Percentiles rank a stretch among this genome's conserved stretches.
phyloP scores from a whole-genome alignment of 2,888 invertebrate genomes.

The Spicauda simplicius region DNA sequence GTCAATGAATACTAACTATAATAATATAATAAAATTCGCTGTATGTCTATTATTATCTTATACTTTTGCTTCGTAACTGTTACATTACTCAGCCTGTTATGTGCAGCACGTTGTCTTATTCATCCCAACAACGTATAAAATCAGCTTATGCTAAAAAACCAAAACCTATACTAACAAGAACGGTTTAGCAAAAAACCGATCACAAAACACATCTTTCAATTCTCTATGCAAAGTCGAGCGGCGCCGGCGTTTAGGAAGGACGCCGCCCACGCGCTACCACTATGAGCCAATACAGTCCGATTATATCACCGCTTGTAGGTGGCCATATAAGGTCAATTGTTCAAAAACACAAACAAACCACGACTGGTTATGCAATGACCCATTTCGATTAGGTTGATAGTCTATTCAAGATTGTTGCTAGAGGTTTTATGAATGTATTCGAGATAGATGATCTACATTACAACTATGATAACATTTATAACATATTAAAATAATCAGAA shows the following conservation, averaged over 20 bases:
- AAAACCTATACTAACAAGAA: background rate
- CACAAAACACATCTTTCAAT: conserved; percentile 29
- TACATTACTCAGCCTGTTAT: too few relatives aligned
- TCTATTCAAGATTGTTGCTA: conserved; percentile 26
- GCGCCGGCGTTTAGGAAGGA: conserved; percentile 67
- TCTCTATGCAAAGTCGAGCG: conserved; percentile 52
- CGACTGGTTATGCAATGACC: conserved; percentile 46
- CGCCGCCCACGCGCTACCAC: conserved; percentile 70
- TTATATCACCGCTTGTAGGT: conserved; percentile 82
- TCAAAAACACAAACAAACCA: conserved; percentile 57
- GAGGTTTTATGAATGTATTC: conserved; percentile 21
- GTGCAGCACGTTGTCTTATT: background rate
- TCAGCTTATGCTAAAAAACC: background rate
- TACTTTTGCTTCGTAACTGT: too few relatives aligned
- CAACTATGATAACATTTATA: background rate
- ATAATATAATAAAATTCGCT: too few relatives aligned
- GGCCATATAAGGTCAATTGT: conserved; percentile 83
- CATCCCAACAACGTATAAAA: background rate
- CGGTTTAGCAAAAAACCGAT: conserved; percentile 7
- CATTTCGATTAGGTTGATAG: conserved; percentile 42
- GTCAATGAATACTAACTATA: too few relatives aligned
- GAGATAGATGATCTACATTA: conserved; percentile 20
- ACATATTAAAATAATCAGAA: too few relatives aligned
- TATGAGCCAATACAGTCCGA: conserved; percentile 67
- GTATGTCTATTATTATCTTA: too few relatives aligned